Conservation (phyloP, 2,888 invertebrate genomes). For the Nomada ferruginata region DNA sequence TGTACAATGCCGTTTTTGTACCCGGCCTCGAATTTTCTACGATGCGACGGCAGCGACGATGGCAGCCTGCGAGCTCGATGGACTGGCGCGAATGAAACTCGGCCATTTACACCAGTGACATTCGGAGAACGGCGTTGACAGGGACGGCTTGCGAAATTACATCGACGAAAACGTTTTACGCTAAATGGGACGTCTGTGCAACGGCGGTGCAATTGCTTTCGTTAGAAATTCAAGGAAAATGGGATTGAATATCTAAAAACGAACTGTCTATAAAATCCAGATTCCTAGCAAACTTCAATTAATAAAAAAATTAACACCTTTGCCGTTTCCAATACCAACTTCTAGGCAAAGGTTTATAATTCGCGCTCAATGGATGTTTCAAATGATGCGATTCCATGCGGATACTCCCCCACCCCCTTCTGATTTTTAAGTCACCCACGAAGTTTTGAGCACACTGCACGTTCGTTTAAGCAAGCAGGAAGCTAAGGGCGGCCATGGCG, state of each 20-base stretch:
- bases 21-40: conserved; percentile 48
- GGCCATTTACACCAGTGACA: conserved; percentile 61
- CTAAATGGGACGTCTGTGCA: conserved; percentile 37
- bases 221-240: conserved; percentile 39
- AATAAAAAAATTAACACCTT: not conserved
- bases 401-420: conserved; percentile 1
- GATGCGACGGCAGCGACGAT: conserved; percentile 44
- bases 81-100: conserved; percentile 67
- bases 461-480: conserved; percentile 70
- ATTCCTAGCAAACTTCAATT: not conserved
- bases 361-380: conserved; percentile 36
- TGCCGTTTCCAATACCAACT: not conserved
- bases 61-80: conserved; percentile 67
- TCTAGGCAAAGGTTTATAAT: conserved; percentile 42
- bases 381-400: conserved; percentile 42
- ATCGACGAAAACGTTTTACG: conserved; percentile 73
- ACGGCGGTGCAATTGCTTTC: conserved; percentile 56
- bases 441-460: conserved; percentile 41
- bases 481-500: conserved; percentile 64
- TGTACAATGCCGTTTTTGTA: conserved; percentile 38
- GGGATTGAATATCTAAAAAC: conserved; percentile 46
- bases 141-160: conserved; percentile 75
- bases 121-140: conserved; percentile 59
- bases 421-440: conserved; percentile 62
- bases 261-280: not conserved